Evolutionary conservation across 2,113 vertebrate species (phyloP).

Genomic region (Melanotaenia duboulayi): DNA sequence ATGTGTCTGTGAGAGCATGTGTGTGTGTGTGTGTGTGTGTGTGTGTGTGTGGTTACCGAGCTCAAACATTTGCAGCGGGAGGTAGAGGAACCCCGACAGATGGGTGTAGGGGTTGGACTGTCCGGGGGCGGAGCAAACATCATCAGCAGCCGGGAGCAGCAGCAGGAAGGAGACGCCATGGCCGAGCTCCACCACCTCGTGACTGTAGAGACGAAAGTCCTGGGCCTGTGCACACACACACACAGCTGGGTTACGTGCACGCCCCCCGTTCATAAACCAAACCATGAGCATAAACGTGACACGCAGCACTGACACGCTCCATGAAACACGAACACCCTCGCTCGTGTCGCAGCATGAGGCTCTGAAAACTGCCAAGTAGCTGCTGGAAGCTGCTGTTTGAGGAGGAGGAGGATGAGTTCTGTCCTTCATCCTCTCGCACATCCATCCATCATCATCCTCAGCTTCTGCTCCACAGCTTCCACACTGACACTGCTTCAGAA

Average conservation of each 20-base stretch:
- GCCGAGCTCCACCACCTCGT: slow-evolving; percentile 98
- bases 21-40: no score
- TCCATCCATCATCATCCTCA: no score
- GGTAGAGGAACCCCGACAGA: slow-evolving; percentile 96
- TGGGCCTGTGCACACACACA: slow-evolving; percentile 84
- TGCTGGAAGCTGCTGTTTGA: background rate
- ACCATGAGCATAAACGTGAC: background rate
- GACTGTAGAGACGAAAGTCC: slow-evolving; percentile 96
- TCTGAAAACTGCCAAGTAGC: no score
- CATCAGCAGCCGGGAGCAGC: slow-evolving; percentile 94
- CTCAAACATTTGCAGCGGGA: slow-evolving; percentile 99
- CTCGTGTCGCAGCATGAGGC: background rate
- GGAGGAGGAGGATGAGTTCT: no score
- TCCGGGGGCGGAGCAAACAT: slow-evolving; percentile 97
- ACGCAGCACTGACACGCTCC: background rate
- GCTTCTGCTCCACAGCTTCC: no score
- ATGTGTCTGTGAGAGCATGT: no score
- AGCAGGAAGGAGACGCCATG: slow-evolving; percentile 98
- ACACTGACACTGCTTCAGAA: no score
- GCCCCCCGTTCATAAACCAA: background rate
- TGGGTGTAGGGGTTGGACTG: slow-evolving; percentile 96
- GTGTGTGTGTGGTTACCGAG: slow-evolving; percentile 79
- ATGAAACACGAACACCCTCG: background rate
- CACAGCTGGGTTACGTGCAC: background rate
- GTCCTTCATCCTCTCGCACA: background rate